A percentile compares a stretch with the other conserved stretches of the same genome.
Evolutionary conservation across 1,140 invertebrate genomes (phyloP).

Genomic region (Zaprionus inermis): DNA sequence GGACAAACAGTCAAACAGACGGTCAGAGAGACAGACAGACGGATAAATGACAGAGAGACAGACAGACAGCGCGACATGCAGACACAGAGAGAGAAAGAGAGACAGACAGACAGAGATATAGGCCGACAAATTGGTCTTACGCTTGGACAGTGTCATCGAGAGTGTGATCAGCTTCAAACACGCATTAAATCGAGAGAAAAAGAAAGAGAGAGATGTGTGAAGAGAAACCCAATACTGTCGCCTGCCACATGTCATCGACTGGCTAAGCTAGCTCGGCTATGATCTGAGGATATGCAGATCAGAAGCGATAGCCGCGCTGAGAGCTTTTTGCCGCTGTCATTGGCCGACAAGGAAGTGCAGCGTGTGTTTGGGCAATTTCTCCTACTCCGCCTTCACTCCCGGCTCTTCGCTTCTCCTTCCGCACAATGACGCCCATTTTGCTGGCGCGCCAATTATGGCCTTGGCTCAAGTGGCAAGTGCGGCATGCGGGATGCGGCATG

Average conservation of each 20-base stretch:
- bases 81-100: not conserved
- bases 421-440: constrained; percentile 4
- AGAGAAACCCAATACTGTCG: constrained; percentile 8
- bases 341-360: constrained; percentile 27
- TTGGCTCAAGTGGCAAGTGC: constrained; percentile 24
- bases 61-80: no score
- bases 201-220: not conserved
- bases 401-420: not conserved
- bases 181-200: constrained; percentile 3
- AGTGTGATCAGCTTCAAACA: constrained; percentile 17
- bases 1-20: constrained; percentile 3
- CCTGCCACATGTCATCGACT: constrained; percentile 5
- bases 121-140: not conserved
- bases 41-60: not conserved
- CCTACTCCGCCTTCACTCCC: not conserved
- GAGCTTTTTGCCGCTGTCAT: constrained; percentile 13
- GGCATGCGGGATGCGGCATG: not conserved
- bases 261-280: not conserved
- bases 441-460: constrained; percentile 34
- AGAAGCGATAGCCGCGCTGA: constrained; percentile 22
- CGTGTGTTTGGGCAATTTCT: constrained; percentile 8
- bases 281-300: constrained; percentile 9
- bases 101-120: not conserved
- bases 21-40: not conserved
- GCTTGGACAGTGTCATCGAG: constrained; percentile 2